phyloP scores from a whole-genome alignment of 2,113 vertebrate species.

The Sciurus niger region DNA sequence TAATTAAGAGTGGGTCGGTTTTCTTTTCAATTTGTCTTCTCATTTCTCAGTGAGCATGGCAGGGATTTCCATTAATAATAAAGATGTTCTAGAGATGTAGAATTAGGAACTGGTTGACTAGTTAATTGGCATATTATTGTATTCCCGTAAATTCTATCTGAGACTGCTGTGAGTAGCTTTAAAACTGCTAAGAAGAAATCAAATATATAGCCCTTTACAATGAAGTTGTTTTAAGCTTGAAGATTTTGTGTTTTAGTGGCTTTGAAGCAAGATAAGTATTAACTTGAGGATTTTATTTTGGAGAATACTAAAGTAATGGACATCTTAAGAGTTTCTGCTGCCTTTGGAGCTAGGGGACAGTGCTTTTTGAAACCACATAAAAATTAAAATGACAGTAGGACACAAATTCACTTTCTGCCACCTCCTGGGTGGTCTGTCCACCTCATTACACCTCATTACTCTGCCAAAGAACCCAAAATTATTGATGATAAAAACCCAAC shows the following conservation, averaged over 20 bases:
- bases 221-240: slow-evolving; percentile 82
- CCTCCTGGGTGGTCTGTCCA: slow-evolving; percentile 51
- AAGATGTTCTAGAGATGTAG: slow-evolving; percentile 82
- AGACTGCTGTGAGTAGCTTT: slow-evolving; percentile 76
- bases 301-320: slow-evolving; percentile 70
- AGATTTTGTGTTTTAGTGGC: slow-evolving; percentile 74
- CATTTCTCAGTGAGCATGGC: slow-evolving; percentile 66
- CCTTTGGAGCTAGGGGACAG: slow-evolving; percentile 44
- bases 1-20: slow-evolving; percentile 78
- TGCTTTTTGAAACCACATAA: slow-evolving; percentile 65
- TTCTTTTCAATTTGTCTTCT: slow-evolving; percentile 80
- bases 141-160: slow-evolving; percentile 86
- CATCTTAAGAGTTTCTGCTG: slow-evolving; percentile 71
- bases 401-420: slow-evolving; percentile 73
- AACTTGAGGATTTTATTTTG: slow-evolving; percentile 75
- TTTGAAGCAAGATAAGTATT: slow-evolving; percentile 75
- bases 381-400: slow-evolving; percentile 72
- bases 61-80: slow-evolving; percentile 86
- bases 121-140: slow-evolving; percentile 87
- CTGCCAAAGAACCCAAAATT: slow-evolving; percentile 66
- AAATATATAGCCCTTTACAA: slow-evolving; percentile 79
- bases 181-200: slow-evolving; percentile 80
- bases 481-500: slow-evolving; percentile 80
- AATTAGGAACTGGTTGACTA: slow-evolving; percentile 86
- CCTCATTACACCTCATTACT: slow-evolving; percentile 62